Conservation (phyloP, 2,888 invertebrate genomes). For the Serripes groenlandicus region DNA sequence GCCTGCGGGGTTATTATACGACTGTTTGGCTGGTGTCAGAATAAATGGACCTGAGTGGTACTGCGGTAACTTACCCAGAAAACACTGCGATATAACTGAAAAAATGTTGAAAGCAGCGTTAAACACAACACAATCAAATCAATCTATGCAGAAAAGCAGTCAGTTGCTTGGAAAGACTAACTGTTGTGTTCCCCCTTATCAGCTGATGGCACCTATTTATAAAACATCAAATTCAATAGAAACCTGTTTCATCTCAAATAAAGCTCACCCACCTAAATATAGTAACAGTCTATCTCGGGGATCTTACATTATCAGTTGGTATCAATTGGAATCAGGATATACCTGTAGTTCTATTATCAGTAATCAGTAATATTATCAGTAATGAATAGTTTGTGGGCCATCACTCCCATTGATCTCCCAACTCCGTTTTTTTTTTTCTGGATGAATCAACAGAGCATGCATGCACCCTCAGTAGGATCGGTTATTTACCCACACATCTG, state of each 20-base stretch:
- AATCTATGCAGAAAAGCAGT: no score
- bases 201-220: background rate
- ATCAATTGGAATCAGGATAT: conserved; percentile 19
- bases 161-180: background rate
- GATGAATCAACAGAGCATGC: no score
- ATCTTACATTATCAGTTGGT: conserved; percentile 6
- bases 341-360: conserved; percentile 19
- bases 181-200: background rate
- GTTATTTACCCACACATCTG: no score
- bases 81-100: background rate
- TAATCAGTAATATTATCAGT: conserved; percentile 19
- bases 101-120: background rate
- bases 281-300: conserved; percentile 2
- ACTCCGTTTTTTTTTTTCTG: no score
- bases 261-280: background rate
- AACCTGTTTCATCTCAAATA: conserved; percentile 5
- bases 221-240: background rate
- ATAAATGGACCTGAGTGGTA: no score
- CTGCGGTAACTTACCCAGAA: no score
- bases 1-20: no score
- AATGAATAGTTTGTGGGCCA: conserved; percentile 7
- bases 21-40: no score
- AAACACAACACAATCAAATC: background rate
- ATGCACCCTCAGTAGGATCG: no score
- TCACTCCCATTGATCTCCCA: no score